Percentiles rank a stretch among this genome's conserved stretches.
Conservation (phyloP, 2,797 vertebrate genomes). For the Cichlasoma orientale region DNA sequence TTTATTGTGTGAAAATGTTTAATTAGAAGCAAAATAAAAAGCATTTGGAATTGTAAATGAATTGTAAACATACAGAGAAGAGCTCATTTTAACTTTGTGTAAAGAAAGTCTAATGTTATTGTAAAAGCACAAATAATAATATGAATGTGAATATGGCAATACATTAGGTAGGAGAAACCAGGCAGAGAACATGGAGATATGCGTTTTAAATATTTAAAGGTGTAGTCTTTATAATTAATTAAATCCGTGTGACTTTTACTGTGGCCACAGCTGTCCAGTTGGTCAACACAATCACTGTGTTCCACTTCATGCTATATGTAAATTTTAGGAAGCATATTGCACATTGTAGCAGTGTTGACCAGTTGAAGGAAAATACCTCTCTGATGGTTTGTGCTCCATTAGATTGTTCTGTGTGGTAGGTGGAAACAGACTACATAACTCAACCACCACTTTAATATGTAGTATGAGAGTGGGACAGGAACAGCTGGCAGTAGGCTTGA, state of each 20-base stretch:
- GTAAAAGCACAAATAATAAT: constrained; percentile 76
- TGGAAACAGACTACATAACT: background rate
- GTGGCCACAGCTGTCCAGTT: constrained; percentile 31
- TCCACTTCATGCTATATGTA: constrained; percentile 21
- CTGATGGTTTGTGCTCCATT: background rate
- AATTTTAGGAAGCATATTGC: background rate
- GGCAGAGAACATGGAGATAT: constrained; percentile 29
- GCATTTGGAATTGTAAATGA: constrained; percentile 63
- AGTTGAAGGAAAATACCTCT: background rate
- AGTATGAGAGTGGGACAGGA: constrained; percentile 20
- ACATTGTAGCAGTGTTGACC: background rate
- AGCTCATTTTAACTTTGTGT: constrained; percentile 60
- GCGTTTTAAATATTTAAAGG: constrained; percentile 55
- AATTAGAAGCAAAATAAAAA: constrained; percentile 45
- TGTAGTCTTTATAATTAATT: constrained; percentile 41
- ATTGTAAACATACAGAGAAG: constrained; percentile 44
- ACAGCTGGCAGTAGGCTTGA: constrained; percentile 15
- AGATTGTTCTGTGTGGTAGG: background rate
- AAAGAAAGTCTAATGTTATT: constrained; percentile 60
- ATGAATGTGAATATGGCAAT: constrained; percentile 73
- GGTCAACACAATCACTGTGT: constrained; percentile 24
- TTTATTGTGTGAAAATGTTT: constrained; percentile 67
- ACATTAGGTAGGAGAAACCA: constrained; percentile 55
- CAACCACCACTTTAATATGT: background rate
- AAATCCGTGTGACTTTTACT: constrained; percentile 12